Percentiles rank a stretch among this genome's conserved stretches.
Conservation (phyloP, 2,797 vertebrate genomes). For the Pterois miles region DNA sequence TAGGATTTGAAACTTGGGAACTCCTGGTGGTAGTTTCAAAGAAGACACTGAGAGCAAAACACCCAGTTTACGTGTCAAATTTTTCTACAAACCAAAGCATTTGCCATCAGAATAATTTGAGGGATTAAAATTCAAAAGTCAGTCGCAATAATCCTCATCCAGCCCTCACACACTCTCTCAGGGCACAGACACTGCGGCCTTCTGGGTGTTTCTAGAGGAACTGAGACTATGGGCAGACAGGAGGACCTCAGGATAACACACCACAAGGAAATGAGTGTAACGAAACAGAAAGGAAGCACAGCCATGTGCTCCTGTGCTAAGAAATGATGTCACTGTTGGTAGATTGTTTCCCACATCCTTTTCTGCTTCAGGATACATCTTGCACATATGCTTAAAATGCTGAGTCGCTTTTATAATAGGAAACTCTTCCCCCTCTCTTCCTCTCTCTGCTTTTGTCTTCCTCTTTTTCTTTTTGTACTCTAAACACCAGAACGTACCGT, state of each 20-base stretch:
- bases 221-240: background rate
- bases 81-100: background rate
- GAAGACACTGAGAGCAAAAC: background rate
- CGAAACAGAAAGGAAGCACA: conserved; percentile 11
- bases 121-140: background rate
- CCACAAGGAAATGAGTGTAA: background rate
- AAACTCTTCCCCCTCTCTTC: background rate
- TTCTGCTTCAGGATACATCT: background rate
- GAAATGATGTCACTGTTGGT: background rate
- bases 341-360: background rate
- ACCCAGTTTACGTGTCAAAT: background rate
- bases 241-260: conserved; percentile 1
- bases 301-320: background rate
- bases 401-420: background rate
- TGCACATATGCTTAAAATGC: background rate
- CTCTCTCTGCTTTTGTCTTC: background rate
- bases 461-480: background rate
- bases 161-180: background rate
- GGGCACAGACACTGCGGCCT: background rate
- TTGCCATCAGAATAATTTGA: background rate
- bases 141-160: background rate
- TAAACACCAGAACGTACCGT: too few relatives aligned
- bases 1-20: background rate
- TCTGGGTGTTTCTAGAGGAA: background rate
- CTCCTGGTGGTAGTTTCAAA: background rate